Evolutionary conservation across 2,797 vertebrate genomes (phyloP).

Genomic region (Pantherophis vulpinus): DNA sequence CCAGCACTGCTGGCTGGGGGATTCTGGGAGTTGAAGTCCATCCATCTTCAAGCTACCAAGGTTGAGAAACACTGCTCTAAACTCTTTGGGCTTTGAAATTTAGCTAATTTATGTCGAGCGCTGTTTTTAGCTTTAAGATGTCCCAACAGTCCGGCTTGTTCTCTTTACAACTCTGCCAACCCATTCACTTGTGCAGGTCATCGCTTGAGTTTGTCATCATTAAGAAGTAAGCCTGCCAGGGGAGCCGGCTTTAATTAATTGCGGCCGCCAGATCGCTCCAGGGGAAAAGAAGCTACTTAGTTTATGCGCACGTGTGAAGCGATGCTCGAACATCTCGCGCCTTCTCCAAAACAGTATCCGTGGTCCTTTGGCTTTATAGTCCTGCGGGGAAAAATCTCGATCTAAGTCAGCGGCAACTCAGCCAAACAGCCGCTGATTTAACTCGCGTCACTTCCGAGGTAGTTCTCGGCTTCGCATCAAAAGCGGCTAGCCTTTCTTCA

Average conservation of each 20-base stretch:
- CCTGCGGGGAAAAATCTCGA: slow-evolving; percentile 77
- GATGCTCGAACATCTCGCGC: not conserved
- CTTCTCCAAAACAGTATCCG: not conserved
- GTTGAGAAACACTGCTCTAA: not conserved
- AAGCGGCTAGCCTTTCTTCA: slow-evolving; percentile 80
- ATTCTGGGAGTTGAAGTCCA: no score
- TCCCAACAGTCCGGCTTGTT: not conserved
- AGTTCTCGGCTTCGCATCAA: slow-evolving; percentile 82
- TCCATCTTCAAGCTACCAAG: no score
- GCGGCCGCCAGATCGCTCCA: not conserved
- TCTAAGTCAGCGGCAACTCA: slow-evolving; percentile 69
- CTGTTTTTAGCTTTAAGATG: not conserved
- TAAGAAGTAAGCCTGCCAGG: not conserved
- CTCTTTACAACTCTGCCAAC: not conserved
- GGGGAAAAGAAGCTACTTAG: not conserved
- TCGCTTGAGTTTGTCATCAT: not conserved
- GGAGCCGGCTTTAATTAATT: not conserved
- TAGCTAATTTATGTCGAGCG: not conserved
- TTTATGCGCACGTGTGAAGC: not conserved
- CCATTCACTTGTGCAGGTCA: not conserved
- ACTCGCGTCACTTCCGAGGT: slow-evolving; percentile 75
- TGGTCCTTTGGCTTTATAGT: slow-evolving; percentile 61
- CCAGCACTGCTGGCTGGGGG: no score
- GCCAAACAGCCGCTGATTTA: slow-evolving; percentile 68
- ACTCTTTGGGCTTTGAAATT: not conserved